Evolutionary conservation across 2,113 vertebrate species (phyloP).

Genomic region (Stercorarius parasiticus): DNA sequence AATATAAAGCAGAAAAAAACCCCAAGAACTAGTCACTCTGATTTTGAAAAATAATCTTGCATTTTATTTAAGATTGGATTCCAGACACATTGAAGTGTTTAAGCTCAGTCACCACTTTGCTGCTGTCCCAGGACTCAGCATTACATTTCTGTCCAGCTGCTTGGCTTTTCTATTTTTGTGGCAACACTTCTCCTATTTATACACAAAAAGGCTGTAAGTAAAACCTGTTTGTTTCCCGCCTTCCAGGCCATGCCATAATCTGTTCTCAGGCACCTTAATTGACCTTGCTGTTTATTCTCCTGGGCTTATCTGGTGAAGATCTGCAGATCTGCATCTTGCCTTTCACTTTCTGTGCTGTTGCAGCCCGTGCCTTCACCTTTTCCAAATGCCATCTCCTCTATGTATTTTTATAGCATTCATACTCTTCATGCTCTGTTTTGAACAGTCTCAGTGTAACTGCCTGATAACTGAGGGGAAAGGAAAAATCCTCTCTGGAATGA

Average conservation of each 20-base stretch:
- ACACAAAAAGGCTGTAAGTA: not conserved
- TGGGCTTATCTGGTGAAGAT: not conserved
- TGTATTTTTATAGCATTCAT: fast-evolving
- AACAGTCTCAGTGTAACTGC: not conserved
- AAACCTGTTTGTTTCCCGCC: not conserved
- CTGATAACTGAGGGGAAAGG: not conserved
- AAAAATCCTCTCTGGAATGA: not conserved
- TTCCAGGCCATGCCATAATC: not conserved
- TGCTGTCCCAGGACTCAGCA: fast-evolving
- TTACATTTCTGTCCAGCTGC: not conserved
- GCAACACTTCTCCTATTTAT: not conserved
- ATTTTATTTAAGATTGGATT: not conserved
- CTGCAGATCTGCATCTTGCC: not conserved
- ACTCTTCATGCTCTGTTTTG: fast-evolving
- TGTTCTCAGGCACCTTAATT: not conserved
- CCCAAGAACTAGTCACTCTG: not conserved
- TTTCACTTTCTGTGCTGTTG: not conserved
- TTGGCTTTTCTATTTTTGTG: not conserved
- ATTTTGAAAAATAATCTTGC: not conserved
- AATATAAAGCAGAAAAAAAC: fast-evolving
- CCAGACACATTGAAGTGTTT: fast-evolving
- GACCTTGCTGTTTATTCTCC: not conserved
- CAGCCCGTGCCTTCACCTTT: not conserved
- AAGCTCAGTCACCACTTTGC: not conserved
- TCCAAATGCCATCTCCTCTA: not conserved